These are phyloP conservation scores for Aphelinus certus DNA, from an alignment of 1,140 invertebrate genomes.

Conservation along the genomic window DNA sequence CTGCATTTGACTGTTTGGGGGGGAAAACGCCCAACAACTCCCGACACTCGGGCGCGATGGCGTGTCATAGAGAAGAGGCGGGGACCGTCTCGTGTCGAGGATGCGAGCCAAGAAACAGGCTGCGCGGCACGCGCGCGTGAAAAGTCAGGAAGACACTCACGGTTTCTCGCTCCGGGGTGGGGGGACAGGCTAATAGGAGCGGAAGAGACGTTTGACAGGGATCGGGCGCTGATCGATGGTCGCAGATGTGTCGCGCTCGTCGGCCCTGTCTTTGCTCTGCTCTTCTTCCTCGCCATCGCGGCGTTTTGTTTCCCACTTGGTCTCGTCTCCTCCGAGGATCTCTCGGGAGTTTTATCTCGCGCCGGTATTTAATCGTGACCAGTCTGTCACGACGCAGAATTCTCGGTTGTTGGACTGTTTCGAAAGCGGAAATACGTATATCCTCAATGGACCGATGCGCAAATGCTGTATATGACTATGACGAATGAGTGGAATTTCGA, in stretches of 20 bases:
- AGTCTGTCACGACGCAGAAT: not conserved
- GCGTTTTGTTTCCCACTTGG: no score
- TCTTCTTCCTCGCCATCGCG: not conserved
- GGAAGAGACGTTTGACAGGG: constrained; percentile 10
- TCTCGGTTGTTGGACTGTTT: not conserved
- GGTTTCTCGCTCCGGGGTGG: not conserved
- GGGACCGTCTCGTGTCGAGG: no score
- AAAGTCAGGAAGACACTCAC: constrained; percentile 16
- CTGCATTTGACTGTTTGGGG: no score
- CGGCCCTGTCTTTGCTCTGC: not conserved
- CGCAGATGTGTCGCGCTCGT: constrained; percentile 13
- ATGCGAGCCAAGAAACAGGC: no score
- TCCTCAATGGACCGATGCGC: no score
- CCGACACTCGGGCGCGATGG: no score
- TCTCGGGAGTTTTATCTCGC: not conserved
- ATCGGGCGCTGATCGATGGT: constrained; percentile 18
- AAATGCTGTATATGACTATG: no score
- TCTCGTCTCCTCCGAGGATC: not conserved
- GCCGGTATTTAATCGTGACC: not conserved
- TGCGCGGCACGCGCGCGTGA: not conserved
- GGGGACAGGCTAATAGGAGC: constrained; percentile 6
- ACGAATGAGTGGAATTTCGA: no score
- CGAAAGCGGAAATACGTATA: no score
- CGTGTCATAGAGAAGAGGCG: no score
- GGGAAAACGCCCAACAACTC: no score